Evolutionary conservation across 1,140 invertebrate genomes (phyloP).

Genomic region (Drosophila varians): DNA sequence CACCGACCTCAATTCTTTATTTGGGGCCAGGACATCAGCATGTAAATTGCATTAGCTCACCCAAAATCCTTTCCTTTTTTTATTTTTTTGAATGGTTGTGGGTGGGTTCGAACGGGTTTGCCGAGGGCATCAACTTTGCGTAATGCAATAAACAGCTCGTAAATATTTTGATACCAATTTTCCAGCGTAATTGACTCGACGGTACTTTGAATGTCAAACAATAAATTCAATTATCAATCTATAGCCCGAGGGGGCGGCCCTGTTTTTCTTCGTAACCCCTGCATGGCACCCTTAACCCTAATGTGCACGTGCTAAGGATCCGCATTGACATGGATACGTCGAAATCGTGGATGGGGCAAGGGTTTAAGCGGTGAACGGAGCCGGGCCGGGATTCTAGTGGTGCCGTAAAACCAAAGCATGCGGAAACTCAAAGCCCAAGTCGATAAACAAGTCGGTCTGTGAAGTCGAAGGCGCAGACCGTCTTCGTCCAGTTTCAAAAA

Average conservation of each 20-base stretch:
- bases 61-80: slow-evolving; percentile 9
- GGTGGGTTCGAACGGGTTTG: background rate
- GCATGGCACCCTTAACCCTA: slow-evolving; percentile 58
- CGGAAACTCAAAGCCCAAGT: slow-evolving; percentile 76
- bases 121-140: slow-evolving; percentile 55
- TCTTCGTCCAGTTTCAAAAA: slow-evolving; percentile 21
- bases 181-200: slow-evolving; percentile 77
- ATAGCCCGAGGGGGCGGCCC: slow-evolving; percentile 34
- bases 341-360: slow-evolving; percentile 25
- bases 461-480: slow-evolving; percentile 13
- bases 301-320: slow-evolving; percentile 54
- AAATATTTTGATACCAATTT: slow-evolving; percentile 83
- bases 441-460: slow-evolving; percentile 73
- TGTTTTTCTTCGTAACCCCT: background rate
- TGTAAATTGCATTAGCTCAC: slow-evolving; percentile 75
- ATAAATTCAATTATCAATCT: slow-evolving; percentile 81
- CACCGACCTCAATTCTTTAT: slow-evolving; percentile 10
- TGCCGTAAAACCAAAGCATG: slow-evolving; percentile 72
- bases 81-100: background rate
- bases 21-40: slow-evolving; percentile 50
- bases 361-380: background rate
- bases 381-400: slow-evolving; percentile 9
- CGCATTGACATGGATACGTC: slow-evolving; percentile 47
- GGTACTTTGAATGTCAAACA: slow-evolving; percentile 81
- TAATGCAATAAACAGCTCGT: slow-evolving; percentile 82